A percentile compares a stretch with the other conserved stretches of the same genome.
Evolutionary conservation across 23 tunicate genomes (phyloP).

Genomic region (Trididemnum nubilum): DNA sequence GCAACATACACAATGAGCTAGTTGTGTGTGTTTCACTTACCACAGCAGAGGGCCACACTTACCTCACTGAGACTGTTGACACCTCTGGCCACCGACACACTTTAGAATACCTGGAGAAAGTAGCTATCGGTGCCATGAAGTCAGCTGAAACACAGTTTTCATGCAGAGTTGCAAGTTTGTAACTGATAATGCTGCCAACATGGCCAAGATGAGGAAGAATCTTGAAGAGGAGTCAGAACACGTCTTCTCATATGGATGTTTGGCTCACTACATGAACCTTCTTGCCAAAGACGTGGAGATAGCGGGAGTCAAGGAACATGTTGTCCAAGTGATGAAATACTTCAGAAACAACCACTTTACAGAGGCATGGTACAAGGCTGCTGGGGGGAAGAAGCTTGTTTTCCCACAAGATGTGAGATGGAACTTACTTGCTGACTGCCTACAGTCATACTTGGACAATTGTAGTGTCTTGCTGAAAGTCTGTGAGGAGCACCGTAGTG

Average conservation of each 20-base stretch:
- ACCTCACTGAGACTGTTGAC: neutral
- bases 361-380: conserved; percentile 22
- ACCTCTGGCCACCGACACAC: conserved; percentile 22
- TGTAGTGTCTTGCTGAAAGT: conserved; percentile 3
- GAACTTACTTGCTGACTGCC: neutral
- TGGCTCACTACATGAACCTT: conserved; percentile 10
- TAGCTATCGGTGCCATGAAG: neutral
- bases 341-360: conserved; percentile 1
- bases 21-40: neutral
- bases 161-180: conserved; percentile 22
- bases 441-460: neutral
- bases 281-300: conserved; percentile 2
- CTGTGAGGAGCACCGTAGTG: conserved; percentile 12
- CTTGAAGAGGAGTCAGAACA: neutral
- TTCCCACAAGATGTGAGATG: conserved; percentile 27
- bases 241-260: conserved; percentile 5
- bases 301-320: neutral
- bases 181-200: conserved; percentile 26
- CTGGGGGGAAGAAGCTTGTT: conserved; percentile 3
- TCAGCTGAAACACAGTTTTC: conserved; percentile 7
- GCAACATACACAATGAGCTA: conserved; percentile 16
- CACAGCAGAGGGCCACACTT: neutral
- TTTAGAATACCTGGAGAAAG: neutral
- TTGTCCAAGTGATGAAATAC: neutral
- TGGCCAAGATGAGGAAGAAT: conserved; percentile 8